Evolutionary conservation across 2,888 invertebrate genomes (phyloP), one percentile per base, ranked within the genome.

Genomic region (Mythimna lalbum): DNA sequence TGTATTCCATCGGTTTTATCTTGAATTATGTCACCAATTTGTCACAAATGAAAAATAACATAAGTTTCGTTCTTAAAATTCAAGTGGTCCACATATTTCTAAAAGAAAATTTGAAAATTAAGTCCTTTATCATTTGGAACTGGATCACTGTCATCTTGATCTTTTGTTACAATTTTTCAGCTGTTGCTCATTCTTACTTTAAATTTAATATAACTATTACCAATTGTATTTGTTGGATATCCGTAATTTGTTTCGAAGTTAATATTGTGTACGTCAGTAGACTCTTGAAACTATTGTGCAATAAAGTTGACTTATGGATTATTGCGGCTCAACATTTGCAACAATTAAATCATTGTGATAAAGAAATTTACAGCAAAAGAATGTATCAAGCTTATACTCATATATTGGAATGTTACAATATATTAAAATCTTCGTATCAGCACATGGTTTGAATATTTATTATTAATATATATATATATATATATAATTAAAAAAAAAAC

Each of bases 291-390:
- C 1, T 78, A 0, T 39, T 81, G 14, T 33, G 17, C 10, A 27
- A 52, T 60, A 81, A 78, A 68, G 53, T 78, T 7, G 19, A 53
- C 10, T 17, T 81, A 43, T 81, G 82, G 82, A 75, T 69, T 9
- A 60, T 27, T 52, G 17, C 49, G 49, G 49, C 36, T 39, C 53
- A 47, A 21, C 1, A 10, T n/a, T 23, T 64, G 6, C 19, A 21
- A 21, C 43, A 33, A 1, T 53, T 49, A 3, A 17, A 66, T 14
- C 12, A 5, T 12, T 21, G 10, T 5, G 31, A 60, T 1, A n/a
- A 19, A 0, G 21, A 43, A 47, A 9, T 0, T 4, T 7, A 55
- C 27, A 55, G 56, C 10, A 50, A 33, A n/a, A 67, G 0, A 31
- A 55, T 78, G 69, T 78, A 57, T 55, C 7, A 56, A 49, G 52